Evolutionary conservation across 2,888 invertebrate species (phyloP).

Genomic region (Pardosa pseudoannulata): DNA sequence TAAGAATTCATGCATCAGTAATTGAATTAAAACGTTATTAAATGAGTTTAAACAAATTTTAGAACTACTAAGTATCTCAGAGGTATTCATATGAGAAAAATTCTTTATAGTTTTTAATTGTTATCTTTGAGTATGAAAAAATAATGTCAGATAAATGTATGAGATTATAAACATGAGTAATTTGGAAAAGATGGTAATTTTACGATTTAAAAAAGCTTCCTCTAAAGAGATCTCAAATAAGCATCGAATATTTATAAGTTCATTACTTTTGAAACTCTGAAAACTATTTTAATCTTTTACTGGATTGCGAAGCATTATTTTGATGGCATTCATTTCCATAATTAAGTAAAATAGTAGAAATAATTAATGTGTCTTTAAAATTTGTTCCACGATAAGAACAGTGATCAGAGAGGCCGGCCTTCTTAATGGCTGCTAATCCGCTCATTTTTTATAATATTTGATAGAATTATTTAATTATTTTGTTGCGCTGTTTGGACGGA

Average conservation of each 20-base stretch:
- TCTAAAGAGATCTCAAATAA: too few relatives aligned
- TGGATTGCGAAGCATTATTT: not conserved
- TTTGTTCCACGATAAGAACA: not conserved
- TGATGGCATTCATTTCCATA: constrained; percentile 1
- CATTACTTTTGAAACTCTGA: not conserved
- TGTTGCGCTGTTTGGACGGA: not conserved
- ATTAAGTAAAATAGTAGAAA: not conserved
- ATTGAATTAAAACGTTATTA: too few relatives aligned
- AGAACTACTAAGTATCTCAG: too few relatives aligned
- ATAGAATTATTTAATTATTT: constrained; percentile 31
- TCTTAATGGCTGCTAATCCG: constrained; percentile 19
- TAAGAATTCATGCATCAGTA: too few relatives aligned
- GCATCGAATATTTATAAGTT: not conserved
- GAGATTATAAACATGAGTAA: too few relatives aligned
- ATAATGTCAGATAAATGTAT: too few relatives aligned
- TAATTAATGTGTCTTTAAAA: not conserved
- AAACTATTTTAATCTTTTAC: not conserved
- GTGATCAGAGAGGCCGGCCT: not conserved
- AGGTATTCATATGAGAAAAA: too few relatives aligned
- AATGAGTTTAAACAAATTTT: too few relatives aligned
- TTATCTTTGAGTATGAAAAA: too few relatives aligned
- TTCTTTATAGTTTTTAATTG: too few relatives aligned
- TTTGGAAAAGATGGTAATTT: too few relatives aligned
- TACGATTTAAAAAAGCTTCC: too few relatives aligned
- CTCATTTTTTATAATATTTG: constrained; percentile 21